Base-by-base conservation (phyloP, 2,888 invertebrate genomes). In the Hololepta plana region DNA sequence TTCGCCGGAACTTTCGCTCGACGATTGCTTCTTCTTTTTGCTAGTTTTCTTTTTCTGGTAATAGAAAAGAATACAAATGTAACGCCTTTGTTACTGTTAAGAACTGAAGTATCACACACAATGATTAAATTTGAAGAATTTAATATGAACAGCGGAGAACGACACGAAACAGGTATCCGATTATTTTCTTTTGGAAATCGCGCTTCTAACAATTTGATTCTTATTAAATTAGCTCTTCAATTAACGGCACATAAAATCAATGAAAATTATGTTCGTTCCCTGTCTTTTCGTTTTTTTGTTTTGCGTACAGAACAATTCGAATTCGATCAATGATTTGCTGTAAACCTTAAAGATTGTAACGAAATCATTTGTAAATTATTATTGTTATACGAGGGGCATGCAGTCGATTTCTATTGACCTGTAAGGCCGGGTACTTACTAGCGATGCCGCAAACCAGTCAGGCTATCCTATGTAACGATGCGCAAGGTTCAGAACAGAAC, bases 401-500 rank as follows among this genome's bases (percentile, higher is more conserved):
- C 49, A 47, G 42, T 46, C 42, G 43, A 43, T 42, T 33, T 34
- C 45, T 40, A 41, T 39, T 38, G 26, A 30, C 39, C 41, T 37
- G 33, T 37, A 35, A 38, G 42, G 45, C 44, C 42, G 38, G 32
- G 39, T 53, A 55, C 53, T 53, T 53, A 53, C 53, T 48, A 47
- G 45, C 41, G 35, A 35, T 35, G 44, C 39, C 38, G 44, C 36
- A 45, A 45, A 45, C 48, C 46, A 41, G 41, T 64, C 62, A 62
- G 64, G 66, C 66, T 67, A 68, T 69, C 69, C 69, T 69, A 69
- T 66, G 66, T 64, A 67, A 67, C 67, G 68, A 64, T 65, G 67
- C 67, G 71, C 64, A 72, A 51, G 69, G 70, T 59, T 61, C 70
- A 70, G 33, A 72, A 72, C 66, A 70, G 65, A 71, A 70, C 65